Percentiles rank a stretch among this genome's conserved stretches.
Conservation (phyloP, 1,140 invertebrate genomes). For the Adelges cooleyi region DNA sequence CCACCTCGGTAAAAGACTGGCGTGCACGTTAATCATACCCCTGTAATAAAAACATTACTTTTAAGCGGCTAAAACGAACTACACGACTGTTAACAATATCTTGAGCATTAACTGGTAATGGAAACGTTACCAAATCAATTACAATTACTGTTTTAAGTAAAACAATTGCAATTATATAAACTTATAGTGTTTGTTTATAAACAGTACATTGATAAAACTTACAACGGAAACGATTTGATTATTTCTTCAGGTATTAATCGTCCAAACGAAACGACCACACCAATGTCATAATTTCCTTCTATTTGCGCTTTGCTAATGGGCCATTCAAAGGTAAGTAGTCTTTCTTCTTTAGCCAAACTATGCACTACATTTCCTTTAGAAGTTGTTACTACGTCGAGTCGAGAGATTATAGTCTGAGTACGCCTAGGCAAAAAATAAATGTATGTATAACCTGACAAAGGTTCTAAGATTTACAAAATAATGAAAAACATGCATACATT, state of each 20-base stretch:
- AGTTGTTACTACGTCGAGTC: constrained; percentile 50
- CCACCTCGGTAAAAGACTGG: constrained; percentile 82
- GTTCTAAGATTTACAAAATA: neutral
- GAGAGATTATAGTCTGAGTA: constrained; percentile 37
- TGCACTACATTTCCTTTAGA: constrained; percentile 33
- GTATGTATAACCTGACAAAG: constrained; percentile 4
- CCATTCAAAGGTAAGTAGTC: constrained; percentile 46
- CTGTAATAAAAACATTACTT: constrained; percentile 43
- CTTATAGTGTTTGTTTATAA: neutral
- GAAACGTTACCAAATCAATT: too few species aligned
- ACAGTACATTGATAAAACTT: constrained; percentile 34
- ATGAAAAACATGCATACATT: constrained; percentile 31
- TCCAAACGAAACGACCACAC: constrained; percentile 60
- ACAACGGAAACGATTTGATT: constrained; percentile 52
- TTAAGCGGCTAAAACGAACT: too few species aligned
- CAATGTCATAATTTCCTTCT: constrained; percentile 46
- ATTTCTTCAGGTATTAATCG: constrained; percentile 52
- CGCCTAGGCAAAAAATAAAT: constrained; percentile 34
- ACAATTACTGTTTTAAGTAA: too few species aligned
- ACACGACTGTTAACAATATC: too few species aligned
- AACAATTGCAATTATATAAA: too few species aligned
- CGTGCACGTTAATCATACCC: constrained; percentile 86
- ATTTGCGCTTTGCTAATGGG: constrained; percentile 38
- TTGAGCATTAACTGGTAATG: too few species aligned
- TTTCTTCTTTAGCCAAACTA: constrained; percentile 41